Conservation (phyloP, 2,797 vertebrate genomes). For the Arrhamphus sclerolepis region DNA sequence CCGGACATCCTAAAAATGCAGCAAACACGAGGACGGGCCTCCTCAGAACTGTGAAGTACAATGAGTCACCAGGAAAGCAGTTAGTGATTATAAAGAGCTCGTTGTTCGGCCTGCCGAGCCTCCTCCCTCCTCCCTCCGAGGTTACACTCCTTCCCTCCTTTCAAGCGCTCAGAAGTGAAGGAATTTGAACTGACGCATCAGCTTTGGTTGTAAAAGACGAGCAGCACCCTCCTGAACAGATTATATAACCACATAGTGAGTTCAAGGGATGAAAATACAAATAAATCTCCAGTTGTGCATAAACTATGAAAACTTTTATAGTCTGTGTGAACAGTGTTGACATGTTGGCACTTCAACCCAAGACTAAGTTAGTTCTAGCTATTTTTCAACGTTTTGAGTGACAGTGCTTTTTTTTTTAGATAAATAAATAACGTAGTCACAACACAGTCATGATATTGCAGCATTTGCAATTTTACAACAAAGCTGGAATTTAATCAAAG, state of each 20-base stretch:
- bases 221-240: constrained; percentile 24
- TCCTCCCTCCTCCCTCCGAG: not conserved
- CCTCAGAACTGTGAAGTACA: constrained; percentile 54
- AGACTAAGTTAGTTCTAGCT: too few species aligned
- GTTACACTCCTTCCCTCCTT: constrained; percentile 35
- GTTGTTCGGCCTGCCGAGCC: constrained; percentile 53
- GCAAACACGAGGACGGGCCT: constrained; percentile 54
- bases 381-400: too few species aligned
- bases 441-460: too few species aligned
- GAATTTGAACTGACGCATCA: constrained; percentile 17
- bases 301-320: not conserved
- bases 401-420: too few species aligned
- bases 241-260: constrained; percentile 35
- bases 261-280: constrained; percentile 11
- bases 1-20: constrained; percentile 19
- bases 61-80: constrained; percentile 66
- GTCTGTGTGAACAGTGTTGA: not conserved
- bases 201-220: constrained; percentile 26
- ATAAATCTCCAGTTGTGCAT: not conserved
- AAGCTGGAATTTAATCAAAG: too few species aligned
- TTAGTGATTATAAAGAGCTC: constrained; percentile 66
- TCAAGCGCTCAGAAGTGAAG: constrained; percentile 32
- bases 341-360: too few species aligned
- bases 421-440: too few species aligned
- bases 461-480: too few species aligned